A percentile compares a stretch with the other conserved stretches of the same genome.
phyloP scores from a whole-genome alignment of 2,113 vertebrate genomes.

The Osmerus eperlanus region DNA sequence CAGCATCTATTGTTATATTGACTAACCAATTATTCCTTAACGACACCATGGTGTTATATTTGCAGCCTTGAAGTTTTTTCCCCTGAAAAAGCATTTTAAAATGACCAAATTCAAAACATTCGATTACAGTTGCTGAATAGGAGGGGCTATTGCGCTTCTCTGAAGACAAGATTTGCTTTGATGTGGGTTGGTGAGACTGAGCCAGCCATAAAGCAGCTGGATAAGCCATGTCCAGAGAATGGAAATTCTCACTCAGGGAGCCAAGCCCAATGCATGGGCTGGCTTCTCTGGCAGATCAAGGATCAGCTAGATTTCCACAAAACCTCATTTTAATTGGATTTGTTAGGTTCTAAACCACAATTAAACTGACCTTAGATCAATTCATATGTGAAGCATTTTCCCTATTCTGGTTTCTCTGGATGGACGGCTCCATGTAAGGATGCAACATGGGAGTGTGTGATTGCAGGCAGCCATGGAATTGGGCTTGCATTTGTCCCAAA shows the following conservation, averaged over 20 bases:
- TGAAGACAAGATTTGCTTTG: constrained; percentile 27
- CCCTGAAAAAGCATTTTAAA: constrained; percentile 14
- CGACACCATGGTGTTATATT: constrained; percentile 25
- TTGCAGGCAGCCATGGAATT: constrained; percentile 29
- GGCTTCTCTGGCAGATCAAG: constrained; percentile 9
- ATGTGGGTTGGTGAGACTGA: constrained; percentile 32
- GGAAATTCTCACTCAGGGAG: constrained; percentile 40
- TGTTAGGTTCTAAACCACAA: constrained; percentile 20
- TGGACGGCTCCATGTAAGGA: neutral
- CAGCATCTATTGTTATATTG: constrained; percentile 19
- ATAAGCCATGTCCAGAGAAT: constrained; percentile 17
- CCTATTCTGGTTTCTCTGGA: neutral
- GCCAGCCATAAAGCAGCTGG: constrained; percentile 30
- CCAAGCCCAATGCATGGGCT: constrained; percentile 35
- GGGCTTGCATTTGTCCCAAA: constrained; percentile 18
- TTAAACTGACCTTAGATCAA: neutral
- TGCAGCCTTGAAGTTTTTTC: constrained; percentile 16
- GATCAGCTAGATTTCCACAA: constrained; percentile 4
- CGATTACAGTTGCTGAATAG: constrained; percentile 33
- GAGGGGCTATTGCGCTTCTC: constrained; percentile 10
- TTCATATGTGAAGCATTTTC: neutral
- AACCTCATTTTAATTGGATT: too few species aligned
- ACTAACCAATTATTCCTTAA: constrained; percentile 29
- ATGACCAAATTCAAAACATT: constrained; percentile 37
- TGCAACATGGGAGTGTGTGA: neutral